phyloP scores from a whole-genome alignment of 2,113 vertebrate genomes.

The Nothoprocta perdicaria region DNA sequence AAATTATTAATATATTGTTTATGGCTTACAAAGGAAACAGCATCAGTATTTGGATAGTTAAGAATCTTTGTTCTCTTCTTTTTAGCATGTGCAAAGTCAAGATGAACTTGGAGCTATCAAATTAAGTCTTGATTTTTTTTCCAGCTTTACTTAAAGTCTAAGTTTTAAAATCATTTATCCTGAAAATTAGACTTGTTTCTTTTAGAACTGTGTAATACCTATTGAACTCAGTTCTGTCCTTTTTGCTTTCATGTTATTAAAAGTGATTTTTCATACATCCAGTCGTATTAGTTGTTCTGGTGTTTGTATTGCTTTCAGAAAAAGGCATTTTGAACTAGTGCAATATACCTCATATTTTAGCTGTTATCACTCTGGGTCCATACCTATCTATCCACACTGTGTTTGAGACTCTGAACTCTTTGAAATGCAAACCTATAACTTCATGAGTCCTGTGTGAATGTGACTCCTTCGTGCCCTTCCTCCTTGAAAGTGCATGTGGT shows the following conservation, averaged over 20 bases:
- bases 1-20: constrained; percentile 47
- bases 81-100: constrained; percentile 7
- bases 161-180: background rate
- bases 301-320: background rate
- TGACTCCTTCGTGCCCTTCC: background rate
- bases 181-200: background rate
- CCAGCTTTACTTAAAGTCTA: background rate
- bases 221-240: background rate
- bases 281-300: background rate
- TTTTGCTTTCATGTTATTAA: background rate
- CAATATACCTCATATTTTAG: constrained; percentile 10
- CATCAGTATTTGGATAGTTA: background rate
- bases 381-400: background rate
- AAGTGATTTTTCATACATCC: background rate
- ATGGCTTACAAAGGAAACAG: background rate
- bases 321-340: background rate
- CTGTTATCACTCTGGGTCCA: background rate
- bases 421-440: background rate
- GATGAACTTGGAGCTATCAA: constrained; percentile 28
- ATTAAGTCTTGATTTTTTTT: background rate
- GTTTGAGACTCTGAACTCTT: background rate
- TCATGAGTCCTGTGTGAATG: background rate
- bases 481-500: background rate
- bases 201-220: background rate
- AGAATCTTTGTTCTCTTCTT: constrained; percentile 26